Conservation (phyloP, 2,113 vertebrate genomes). For the Strix uralensis region DNA sequence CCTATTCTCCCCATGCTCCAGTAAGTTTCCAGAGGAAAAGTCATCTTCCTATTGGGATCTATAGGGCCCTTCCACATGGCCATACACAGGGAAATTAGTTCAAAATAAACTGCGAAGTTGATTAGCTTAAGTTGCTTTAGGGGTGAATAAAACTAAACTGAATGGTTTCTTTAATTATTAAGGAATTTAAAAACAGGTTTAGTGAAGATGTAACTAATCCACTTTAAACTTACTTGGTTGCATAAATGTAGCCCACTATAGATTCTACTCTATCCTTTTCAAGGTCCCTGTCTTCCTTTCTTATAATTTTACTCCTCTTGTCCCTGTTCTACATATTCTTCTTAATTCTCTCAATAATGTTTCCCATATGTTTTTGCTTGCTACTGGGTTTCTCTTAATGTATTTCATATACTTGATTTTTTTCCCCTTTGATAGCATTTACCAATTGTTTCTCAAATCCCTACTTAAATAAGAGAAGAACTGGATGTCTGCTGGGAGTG, state of each 20-base stretch:
- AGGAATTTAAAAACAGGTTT: not conserved
- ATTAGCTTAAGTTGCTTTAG: not conserved
- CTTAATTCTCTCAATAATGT: not conserved
- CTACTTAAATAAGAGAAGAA: not conserved
- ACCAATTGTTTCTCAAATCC: not conserved
- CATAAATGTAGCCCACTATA: not conserved
- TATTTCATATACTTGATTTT: not conserved
- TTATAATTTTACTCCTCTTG: not conserved
- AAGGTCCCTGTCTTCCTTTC: not conserved
- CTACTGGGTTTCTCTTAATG: not conserved
- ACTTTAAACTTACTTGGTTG: not conserved
- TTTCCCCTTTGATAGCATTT: not conserved
- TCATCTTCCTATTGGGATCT: not conserved
- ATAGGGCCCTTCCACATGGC: not conserved
- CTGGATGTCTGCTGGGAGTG: not conserved
- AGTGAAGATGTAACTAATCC: not conserved
- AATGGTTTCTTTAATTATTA: not conserved
- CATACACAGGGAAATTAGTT: not conserved
- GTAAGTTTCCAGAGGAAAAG: not conserved
- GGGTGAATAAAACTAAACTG: not conserved
- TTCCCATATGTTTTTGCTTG: not conserved
- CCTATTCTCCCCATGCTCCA: not conserved
- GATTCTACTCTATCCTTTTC: not conserved
- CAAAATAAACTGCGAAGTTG: not conserved
- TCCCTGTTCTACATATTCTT: not conserved